Evolutionary conservation across 2,888 invertebrate genomes (phyloP).

Genomic region (Thera obeliscata): DNA sequence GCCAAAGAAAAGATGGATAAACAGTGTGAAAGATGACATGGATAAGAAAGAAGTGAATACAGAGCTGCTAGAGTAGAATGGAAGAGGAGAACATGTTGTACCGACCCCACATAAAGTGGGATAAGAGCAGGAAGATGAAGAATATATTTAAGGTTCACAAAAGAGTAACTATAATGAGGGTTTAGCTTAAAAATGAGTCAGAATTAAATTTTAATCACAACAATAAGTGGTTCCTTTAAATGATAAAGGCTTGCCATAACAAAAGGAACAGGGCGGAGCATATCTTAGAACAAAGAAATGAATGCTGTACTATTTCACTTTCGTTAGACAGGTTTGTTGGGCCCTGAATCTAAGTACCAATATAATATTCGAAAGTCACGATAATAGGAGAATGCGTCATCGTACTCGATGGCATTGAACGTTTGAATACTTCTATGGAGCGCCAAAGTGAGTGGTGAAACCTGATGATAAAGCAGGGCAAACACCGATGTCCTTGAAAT

Average conservation of each 20-base stretch:
- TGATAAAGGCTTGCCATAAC: background rate
- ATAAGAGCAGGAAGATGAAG: background rate
- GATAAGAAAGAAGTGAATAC: no score
- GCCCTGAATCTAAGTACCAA: background rate
- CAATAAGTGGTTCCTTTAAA: background rate
- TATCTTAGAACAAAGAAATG: no score
- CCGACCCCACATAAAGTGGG: no score
- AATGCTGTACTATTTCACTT: background rate
- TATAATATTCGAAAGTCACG: background rate
- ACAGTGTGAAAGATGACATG: no score
- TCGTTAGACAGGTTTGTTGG: background rate
- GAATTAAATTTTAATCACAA: background rate
- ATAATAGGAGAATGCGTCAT: background rate
- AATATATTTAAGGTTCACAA: background rate
- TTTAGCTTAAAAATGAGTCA: background rate
- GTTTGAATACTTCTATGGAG: conserved; percentile 1
- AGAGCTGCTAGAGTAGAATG: no score
- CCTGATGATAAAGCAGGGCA: conserved; percentile 12
- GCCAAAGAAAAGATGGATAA: no score
- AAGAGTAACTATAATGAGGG: background rate
- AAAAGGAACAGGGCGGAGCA: background rate
- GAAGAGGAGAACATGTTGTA: no score
- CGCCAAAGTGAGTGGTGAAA: conserved; percentile 6
- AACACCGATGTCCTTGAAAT: conserved; percentile 6
- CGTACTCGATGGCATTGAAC: conserved; percentile 5